Evolutionary conservation across 2,888 invertebrate species (phyloP), one percentile per base, ranked within the genome.

Genomic region (Drosophila pegasa): DNA sequence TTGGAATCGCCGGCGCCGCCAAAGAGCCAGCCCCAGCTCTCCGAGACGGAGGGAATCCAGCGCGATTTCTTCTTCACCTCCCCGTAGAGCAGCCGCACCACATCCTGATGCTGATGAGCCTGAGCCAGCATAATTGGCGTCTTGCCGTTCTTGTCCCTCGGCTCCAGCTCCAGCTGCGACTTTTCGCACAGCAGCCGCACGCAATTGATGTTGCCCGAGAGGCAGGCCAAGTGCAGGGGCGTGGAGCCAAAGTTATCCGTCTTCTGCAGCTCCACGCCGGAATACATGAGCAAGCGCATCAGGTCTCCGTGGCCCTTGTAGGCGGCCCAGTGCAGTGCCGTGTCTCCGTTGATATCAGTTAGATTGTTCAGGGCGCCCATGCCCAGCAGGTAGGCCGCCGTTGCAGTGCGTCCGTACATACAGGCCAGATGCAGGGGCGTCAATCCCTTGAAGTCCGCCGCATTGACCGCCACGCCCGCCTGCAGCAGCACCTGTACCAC

Each of bases 171-270:
- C 29, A 98, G 95, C 90, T 96, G 96, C 66, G 97, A 97, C 95
- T 97, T 97, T 91, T 97, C 97, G 91, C 97, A 97, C 5, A 98
- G 93, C 75, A 98, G 93, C 82, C 96, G 95, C 2, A 98, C 98
- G 87, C 97, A 97, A 33, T 95, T 95, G 40, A 97, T 94, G 90
- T 96, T 97, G 5, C 98, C 98, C 3, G 97, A 97, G 18, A 98
- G 93, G 88, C 97, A 97, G 10, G 98, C 97, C 84, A 98, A 93
- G 92, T 98, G 98, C 22, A 98, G 93, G 0, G 98, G 97, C 0
- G 98, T 98, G 0, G 98, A 98, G 2, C 98, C 98, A 90, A 97
- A 98, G 91, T 97, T 97, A 91, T 98, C 98, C 2, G 96, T 96
- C 92, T 97, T 97, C 85, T 97, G 96, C 48, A 98, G 57, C 86